These are phyloP conservation scores for Rhinophrynus dorsalis DNA, from an alignment of 2,797 vertebrate genomes.

Conservation along the genomic window DNA sequence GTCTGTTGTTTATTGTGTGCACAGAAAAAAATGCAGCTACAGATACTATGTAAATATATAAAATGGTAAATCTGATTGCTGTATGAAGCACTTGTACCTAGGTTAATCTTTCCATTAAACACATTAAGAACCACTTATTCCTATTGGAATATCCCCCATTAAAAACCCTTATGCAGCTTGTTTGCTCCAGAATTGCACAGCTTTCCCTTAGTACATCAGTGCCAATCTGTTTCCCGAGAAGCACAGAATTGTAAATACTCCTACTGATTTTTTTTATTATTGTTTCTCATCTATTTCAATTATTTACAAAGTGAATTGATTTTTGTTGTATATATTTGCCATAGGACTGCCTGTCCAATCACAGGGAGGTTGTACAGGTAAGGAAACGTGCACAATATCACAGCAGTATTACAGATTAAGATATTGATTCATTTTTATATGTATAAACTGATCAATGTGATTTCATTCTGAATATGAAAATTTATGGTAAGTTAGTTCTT, in stretches of 20 bases:
- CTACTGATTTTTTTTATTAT: not conserved
- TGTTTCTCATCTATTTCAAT: not conserved
- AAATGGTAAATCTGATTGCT: too few relatives aligned
- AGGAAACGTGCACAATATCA: not conserved
- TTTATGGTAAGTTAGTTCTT: too few relatives aligned
- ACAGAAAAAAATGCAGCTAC: too few relatives aligned
- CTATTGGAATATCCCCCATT: too few relatives aligned
- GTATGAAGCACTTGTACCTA: too few relatives aligned
- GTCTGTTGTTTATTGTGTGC: too few relatives aligned
- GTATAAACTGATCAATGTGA: not conserved
- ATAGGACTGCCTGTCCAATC: not conserved
- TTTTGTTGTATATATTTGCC: slow-evolving; percentile 4
- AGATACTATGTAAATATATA: too few relatives aligned
- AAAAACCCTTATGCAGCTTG: too few relatives aligned
- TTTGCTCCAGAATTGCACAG: too few relatives aligned
- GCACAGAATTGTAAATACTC: slow-evolving; percentile 2
- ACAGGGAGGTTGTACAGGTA: not conserved
- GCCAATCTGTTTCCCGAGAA: slow-evolving; percentile 1
- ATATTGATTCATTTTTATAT: not conserved
- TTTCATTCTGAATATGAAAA: not conserved
- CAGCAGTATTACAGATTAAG: slow-evolving; percentile 23
- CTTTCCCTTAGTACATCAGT: too few relatives aligned
- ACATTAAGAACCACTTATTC: too few relatives aligned
- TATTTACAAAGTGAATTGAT: not conserved
- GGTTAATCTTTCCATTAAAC: too few relatives aligned